These are phyloP conservation scores for Lophotis ruficrista DNA, from an alignment of 2,113 vertebrate genomes.

Conservation along the genomic window DNA sequence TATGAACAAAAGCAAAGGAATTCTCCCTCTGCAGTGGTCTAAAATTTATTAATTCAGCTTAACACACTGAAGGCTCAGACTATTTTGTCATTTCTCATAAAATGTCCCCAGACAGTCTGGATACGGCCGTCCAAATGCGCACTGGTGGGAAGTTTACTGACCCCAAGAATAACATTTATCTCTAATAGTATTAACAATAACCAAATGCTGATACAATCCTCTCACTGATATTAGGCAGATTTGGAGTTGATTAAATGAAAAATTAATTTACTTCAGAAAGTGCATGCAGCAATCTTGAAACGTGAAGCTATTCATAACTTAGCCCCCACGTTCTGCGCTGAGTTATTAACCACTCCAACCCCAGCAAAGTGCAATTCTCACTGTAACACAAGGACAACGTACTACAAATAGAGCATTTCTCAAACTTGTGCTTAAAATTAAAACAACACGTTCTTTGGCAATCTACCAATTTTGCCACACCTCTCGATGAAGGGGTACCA, in stretches of 20 bases:
- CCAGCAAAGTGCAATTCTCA: background rate
- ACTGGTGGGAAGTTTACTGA: background rate
- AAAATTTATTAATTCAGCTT: conserved; percentile 1
- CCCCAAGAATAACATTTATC: background rate
- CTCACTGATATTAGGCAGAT: conserved; percentile 55
- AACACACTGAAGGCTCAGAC: conserved; percentile 25
- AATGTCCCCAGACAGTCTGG: conserved; percentile 25
- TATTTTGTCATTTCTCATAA: conserved; percentile 43
- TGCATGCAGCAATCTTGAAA: background rate
- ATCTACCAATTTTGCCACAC: background rate
- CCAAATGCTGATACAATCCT: conserved; percentile 43
- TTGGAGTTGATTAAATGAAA: conserved; percentile 51
- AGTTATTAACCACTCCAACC: background rate
- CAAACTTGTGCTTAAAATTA: background rate
- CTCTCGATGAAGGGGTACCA: background rate
- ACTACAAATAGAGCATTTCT: background rate
- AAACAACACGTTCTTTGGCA: background rate
- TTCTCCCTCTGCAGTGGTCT: conserved; percentile 6
- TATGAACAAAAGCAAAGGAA: conserved; percentile 37
- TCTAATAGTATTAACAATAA: conserved; percentile 38
- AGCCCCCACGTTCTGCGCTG: background rate
- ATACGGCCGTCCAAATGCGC: background rate
- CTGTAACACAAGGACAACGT: background rate
- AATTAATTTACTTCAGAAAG: conserved; percentile 55
- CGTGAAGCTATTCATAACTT: background rate